Evolutionary conservation across 1,140 invertebrate genomes (phyloP).

Genomic region (Acromyrmex charruanus): DNA sequence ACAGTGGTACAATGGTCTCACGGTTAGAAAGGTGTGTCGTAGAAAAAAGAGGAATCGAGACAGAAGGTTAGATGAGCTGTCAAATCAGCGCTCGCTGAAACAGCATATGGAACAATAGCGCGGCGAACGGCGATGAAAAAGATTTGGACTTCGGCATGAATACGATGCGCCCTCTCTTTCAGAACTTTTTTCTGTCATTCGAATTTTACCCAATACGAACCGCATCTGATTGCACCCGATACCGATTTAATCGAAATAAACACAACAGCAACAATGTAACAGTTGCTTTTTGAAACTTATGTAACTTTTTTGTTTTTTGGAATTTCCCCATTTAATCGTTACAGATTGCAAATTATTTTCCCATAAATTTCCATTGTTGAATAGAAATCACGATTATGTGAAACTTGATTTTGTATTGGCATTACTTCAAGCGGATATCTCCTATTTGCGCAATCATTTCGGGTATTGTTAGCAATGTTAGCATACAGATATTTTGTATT

Average conservation of each 20-base stretch:
- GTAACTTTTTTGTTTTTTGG: not conserved
- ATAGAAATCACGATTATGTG: not conserved
- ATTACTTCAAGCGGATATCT: not conserved
- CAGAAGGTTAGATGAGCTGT: constrained; percentile 73
- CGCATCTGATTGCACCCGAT: constrained; percentile 23
- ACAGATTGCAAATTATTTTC: not conserved
- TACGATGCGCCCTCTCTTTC: constrained; percentile 44
- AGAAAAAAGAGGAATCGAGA: constrained; percentile 59
- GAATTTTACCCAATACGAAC: constrained; percentile 36
- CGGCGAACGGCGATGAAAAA: constrained; percentile 71
- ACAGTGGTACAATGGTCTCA: constrained; percentile 52
- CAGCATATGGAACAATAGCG: constrained; percentile 68
- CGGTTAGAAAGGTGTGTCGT: constrained; percentile 36
- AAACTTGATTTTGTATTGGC: not conserved
- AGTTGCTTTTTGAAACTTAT: not conserved
- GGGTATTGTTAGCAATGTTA: not conserved
- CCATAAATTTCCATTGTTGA: not conserved
- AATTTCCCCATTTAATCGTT: not conserved
- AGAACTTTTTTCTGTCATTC: constrained; percentile 35
- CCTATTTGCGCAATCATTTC: not conserved
- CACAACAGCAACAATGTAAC: not conserved
- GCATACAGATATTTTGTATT: not conserved
- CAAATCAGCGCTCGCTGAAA: constrained; percentile 74
- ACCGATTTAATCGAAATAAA: constrained; percentile 37
- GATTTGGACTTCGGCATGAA: constrained; percentile 37